Percentiles rank a stretch among this genome's conserved stretches.
Conservation (phyloP, 2,797 vertebrate genomes). For the Ctenopoma multispine region DNA sequence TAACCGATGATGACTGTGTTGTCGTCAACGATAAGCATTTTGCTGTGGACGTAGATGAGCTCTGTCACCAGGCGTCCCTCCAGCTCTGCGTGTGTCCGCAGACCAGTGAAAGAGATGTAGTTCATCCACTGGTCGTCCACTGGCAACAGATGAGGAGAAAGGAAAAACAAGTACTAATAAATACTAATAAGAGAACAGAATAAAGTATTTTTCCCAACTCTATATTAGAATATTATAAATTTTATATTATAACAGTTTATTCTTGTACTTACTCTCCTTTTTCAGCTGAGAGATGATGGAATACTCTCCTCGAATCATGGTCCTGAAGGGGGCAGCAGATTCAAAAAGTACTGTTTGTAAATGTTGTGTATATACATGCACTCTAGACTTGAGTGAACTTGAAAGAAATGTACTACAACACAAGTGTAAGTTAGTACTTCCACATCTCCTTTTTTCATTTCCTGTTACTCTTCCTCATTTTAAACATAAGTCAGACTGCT, state of each 20-base stretch:
- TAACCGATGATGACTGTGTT: conserved; percentile 97
- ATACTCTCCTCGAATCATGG: conserved; percentile 95
- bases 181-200: not conserved
- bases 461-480: conserved; percentile 22
- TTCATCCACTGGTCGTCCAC: conserved; percentile 98
- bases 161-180: not conserved
- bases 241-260: not conserved
- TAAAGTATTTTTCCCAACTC: not conserved
- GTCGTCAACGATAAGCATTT: conserved; percentile 96
- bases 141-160: conserved; percentile 53
- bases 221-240: not conserved
- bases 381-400: not conserved
- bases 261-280: conserved; percentile 88
- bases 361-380: not conserved
- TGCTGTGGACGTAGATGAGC: conserved; percentile 99
- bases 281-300: conserved; percentile 97
- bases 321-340: conserved; percentile 80
- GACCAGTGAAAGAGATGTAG: conserved; percentile 95
- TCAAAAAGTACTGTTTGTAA: conserved; percentile 2
- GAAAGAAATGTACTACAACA: not conserved
- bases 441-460: conserved; percentile 11
- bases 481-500: not conserved
- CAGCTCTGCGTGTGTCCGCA: conserved; percentile 93
- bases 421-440: not conserved
- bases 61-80: conserved; percentile 94